Evolutionary conservation across 2,113 vertebrate genomes (phyloP).

Genomic region (Nanorana parkeri): DNA sequence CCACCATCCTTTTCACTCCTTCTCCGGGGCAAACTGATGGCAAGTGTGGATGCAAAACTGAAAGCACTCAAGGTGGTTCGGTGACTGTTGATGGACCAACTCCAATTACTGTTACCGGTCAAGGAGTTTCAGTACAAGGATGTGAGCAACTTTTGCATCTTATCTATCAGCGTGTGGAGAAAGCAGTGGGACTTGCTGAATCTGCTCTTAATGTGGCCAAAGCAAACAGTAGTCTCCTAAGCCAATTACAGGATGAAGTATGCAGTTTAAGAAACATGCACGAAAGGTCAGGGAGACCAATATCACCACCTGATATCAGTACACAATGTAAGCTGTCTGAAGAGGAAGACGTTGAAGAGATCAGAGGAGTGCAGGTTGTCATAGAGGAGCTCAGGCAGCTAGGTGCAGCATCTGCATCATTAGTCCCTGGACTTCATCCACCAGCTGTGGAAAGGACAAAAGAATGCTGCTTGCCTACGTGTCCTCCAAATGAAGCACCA

Average conservation of each 20-base stretch:
- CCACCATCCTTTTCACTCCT: conserved; percentile 74
- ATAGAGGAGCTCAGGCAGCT: conserved; percentile 71
- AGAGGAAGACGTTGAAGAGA: conserved; percentile 68
- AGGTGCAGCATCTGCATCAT: conserved; percentile 62
- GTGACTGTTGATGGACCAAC: conserved; percentile 51
- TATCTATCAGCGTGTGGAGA: conserved; percentile 73
- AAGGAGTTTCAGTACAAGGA: conserved; percentile 64
- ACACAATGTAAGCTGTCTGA: conserved; percentile 53
- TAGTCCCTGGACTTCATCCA: conserved; percentile 60
- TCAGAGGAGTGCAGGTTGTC: conserved; percentile 69
- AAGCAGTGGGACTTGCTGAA: conserved; percentile 68
- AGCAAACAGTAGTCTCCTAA: conserved; percentile 69
- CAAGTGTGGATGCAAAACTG: conserved; percentile 67
- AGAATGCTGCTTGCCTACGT: conserved; percentile 56
- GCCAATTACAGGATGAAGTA: conserved; percentile 68
- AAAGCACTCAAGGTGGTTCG: conserved; percentile 33
- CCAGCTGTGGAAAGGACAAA: conserved; percentile 51
- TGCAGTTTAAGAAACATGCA: conserved; percentile 59
- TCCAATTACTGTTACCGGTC: conserved; percentile 67
- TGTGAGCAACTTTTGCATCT: conserved; percentile 72
- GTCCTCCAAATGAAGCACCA: conserved; percentile 54
- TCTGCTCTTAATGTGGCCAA: conserved; percentile 66
- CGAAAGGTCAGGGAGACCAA: conserved; percentile 51
- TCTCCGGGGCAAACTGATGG: conserved; percentile 61
- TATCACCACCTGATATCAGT: not conserved